Percentiles rank a stretch among this genome's conserved stretches.
phyloP scores from a whole-genome alignment of 2,888 invertebrate species.

The Drosophila aldrichi region DNA sequence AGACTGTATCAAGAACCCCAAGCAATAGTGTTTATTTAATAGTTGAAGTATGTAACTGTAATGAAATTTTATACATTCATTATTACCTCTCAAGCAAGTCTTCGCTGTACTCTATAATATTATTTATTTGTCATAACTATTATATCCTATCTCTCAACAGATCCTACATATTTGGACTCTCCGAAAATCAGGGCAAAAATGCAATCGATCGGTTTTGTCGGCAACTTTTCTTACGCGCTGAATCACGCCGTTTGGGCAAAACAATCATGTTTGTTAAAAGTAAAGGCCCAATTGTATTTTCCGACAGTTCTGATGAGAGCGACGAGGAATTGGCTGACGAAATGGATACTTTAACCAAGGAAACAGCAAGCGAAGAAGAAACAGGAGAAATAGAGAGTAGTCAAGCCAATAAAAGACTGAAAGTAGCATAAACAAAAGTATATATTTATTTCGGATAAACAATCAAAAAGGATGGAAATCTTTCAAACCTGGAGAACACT shows the following conservation, averaged over 20 bases:
- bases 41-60: no score
- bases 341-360: constrained; percentile 13
- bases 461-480: background rate
- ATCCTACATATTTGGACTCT: constrained; percentile 90
- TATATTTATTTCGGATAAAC: background rate
- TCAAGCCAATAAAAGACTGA: constrained; percentile 58
- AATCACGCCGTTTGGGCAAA: constrained; percentile 86
- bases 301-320: constrained; percentile 68
- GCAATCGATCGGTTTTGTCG: constrained; percentile 88
- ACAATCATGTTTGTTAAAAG: constrained; percentile 86
- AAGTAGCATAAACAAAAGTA: constrained; percentile 33
- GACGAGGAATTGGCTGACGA: constrained; percentile 25
- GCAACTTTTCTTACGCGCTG: constrained; percentile 88
- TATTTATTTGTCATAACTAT: no score
- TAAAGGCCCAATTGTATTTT: constrained; percentile 79
- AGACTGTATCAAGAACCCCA: background rate
- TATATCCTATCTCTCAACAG: constrained; percentile 78
- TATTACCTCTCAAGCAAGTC: no score
- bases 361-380: constrained; percentile 18
- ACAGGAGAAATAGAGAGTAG: constrained; percentile 5
- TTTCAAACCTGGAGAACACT: background rate
- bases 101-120: no score
- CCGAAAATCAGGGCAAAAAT: constrained; percentile 89
- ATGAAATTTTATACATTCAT: no score
- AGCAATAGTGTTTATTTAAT: no score